Evolutionary conservation across 2,888 invertebrate species (phyloP), one percentile per base, ranked within the genome.

Genomic region (Agonum fuliginosum): DNA sequence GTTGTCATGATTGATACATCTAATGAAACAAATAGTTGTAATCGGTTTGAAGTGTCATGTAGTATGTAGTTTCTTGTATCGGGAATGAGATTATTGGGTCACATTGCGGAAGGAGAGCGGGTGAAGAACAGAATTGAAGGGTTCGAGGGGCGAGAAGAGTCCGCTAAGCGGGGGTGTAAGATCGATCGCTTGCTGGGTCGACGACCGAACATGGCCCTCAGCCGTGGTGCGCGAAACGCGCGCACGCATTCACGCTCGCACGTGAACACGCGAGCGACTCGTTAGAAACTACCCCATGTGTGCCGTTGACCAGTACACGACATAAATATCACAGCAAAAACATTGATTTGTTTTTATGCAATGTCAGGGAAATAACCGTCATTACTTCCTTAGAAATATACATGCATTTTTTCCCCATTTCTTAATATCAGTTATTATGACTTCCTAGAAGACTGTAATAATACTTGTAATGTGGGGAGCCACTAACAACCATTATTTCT

Each of bases 121-220:
- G 62, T 27, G 62, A n/a, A 22, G 20, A n/a, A 17, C 41, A 3
- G 19, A 5, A 30, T 30, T 65, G 34, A 37, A 62, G 58, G 58
- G 58, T 30, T 62, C 27, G n/a, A 3, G 24, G 10, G 27, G 48
- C n/a, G 51, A 6, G 71, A 19, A 46, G 62, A 62, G 43, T 5
- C 10, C 12, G 46, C 5, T 37, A 37, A 6, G 58, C 58, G 58
- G 27, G 58, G 58, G 58, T 62, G 58, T 12, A 5, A n/a, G 70
- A 77, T 77, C 77, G 77, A 77, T 77, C 77, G 51, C 22, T 19
- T 8, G 37, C 48, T 30, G 48, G 77, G 77, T 77, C 77, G 77
- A 27, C 77, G 77, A 77, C 77, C 77, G 73, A 58, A 8, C n/a
- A 8, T 62, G 22, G 62, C 27, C 17, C 34, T 62, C 62, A n/a